phyloP scores from a whole-genome alignment of 37 sponge, comb jelly and placozoan species.

The Aplysina aerophoba region DNA sequence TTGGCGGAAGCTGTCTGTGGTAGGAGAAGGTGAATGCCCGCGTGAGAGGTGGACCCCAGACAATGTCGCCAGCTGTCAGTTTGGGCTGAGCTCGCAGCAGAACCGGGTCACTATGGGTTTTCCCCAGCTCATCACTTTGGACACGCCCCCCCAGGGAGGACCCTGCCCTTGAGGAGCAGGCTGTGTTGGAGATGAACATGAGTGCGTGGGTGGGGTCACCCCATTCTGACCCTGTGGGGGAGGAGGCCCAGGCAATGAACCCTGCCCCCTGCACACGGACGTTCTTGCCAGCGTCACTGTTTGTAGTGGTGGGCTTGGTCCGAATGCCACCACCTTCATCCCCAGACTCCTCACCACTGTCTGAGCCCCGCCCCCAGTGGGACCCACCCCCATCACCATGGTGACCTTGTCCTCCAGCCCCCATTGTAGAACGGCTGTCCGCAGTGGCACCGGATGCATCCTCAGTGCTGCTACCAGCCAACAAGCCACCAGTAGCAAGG shows the following conservation, averaged over 20 bases:
- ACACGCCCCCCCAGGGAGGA: constrained; percentile 30
- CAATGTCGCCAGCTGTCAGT: constrained; percentile 21
- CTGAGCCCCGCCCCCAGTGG: too few relatives aligned
- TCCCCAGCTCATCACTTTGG: neutral
- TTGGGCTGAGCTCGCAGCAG: constrained; percentile 9
- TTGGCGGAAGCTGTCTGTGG: neutral
- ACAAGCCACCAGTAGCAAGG: neutral
- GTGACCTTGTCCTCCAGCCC: neutral
- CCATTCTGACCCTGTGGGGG: constrained; percentile 70
- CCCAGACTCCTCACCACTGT: neutral
- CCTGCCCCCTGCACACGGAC: constrained; percentile 28
- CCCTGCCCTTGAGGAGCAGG: constrained; percentile 34
- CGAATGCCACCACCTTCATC: neutral
- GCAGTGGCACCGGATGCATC: too few relatives aligned
- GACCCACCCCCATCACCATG: neutral
- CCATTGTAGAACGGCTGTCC: too few relatives aligned
- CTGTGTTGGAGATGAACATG: constrained; percentile 55
- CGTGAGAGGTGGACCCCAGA: constrained; percentile 47
- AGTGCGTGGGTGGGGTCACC: constrained; percentile 72
- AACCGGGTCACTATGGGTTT: neutral
- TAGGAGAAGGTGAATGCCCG: constrained; percentile 80
- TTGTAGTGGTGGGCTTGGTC: neutral
- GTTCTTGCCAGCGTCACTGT: neutral
- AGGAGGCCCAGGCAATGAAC: constrained; percentile 42
- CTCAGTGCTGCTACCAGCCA: neutral